Conservation (phyloP, 2,888 invertebrate genomes). For the Digitonthophagus gazella region DNA sequence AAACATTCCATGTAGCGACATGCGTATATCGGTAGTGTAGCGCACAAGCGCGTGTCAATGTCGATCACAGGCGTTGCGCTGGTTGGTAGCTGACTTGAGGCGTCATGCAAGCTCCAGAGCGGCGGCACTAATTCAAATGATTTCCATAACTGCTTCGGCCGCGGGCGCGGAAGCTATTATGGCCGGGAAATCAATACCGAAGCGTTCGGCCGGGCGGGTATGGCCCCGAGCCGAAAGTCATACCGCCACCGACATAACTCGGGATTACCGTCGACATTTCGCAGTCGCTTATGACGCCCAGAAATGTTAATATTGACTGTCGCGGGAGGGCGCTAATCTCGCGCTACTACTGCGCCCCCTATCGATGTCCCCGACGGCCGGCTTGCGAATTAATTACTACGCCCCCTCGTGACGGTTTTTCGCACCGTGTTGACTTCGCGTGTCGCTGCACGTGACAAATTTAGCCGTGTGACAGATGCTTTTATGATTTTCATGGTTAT, state of each 20-base stretch:
- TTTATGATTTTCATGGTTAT: neutral
- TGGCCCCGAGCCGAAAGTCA: constrained; percentile 31
- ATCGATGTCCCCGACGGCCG: constrained; percentile 21
- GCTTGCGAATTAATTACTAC: constrained; percentile 24
- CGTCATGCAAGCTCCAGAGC: constrained; percentile 33
- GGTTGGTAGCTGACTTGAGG: constrained; percentile 22
- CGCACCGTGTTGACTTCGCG: neutral
- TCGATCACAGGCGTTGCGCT: constrained; percentile 9
- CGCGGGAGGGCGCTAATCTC: constrained; percentile 30
- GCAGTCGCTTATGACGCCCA: constrained; percentile 47
- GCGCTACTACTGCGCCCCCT: constrained; percentile 17
- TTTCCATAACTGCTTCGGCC: constrained; percentile 37
- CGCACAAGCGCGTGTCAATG: neutral
- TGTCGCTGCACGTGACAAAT: neutral
- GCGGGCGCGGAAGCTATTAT: constrained; percentile 39
- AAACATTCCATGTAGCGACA: neutral
- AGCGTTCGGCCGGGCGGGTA: constrained; percentile 32
- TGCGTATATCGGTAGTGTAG: neutral
- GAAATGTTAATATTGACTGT: constrained; percentile 50
- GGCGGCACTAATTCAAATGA: constrained; percentile 39
- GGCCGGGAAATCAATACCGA: constrained; percentile 36
- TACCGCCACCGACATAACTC: constrained; percentile 44
- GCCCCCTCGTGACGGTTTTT: constrained; percentile 3
- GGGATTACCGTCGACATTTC: constrained; percentile 46
- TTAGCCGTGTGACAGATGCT: neutral